phyloP scores from a whole-genome alignment of 1,140 invertebrate species.

The Sinonovacula constricta region DNA sequence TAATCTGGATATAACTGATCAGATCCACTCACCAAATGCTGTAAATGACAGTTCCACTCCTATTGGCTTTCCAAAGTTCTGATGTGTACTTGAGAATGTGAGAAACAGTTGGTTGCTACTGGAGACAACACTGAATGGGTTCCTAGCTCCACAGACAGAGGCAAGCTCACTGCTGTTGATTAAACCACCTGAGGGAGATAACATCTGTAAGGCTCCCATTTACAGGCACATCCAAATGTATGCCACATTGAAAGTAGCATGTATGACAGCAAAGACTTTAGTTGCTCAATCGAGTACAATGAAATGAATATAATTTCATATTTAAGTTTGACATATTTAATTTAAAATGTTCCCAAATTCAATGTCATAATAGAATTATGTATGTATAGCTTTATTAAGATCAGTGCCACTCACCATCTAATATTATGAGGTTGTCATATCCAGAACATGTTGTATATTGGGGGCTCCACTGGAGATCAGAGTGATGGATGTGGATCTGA shows the following conservation, averaged over 20 bases:
- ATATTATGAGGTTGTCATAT: constrained; percentile 55
- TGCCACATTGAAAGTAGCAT: neutral
- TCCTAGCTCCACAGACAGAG: constrained; percentile 51
- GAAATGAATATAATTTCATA: neutral
- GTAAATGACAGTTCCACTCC: constrained; percentile 53
- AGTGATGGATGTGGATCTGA: constrained; percentile 25
- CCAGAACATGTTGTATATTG: constrained; percentile 47
- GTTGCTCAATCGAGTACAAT: neutral
- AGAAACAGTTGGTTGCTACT: constrained; percentile 49
- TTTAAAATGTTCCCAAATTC: neutral
- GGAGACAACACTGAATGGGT: constrained; percentile 53
- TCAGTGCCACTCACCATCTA: constrained; percentile 59
- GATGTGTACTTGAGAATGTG: constrained; percentile 49
- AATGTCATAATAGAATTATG: too few species aligned
- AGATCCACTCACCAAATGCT: constrained; percentile 49
- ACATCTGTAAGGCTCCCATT: too few species aligned
- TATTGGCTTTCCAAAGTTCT: constrained; percentile 51
- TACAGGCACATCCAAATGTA: neutral
- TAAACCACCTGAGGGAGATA: constrained; percentile 25
- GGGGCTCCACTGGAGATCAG: constrained; percentile 48
- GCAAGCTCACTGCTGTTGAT: constrained; percentile 1
- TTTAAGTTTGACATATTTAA: neutral
- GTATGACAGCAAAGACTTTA: neutral
- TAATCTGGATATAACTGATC: constrained; percentile 1
- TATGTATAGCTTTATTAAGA: too few species aligned